Base-by-base conservation (phyloP, 2,888 invertebrate genomes). In the Himalopsyche anomala region DNA sequence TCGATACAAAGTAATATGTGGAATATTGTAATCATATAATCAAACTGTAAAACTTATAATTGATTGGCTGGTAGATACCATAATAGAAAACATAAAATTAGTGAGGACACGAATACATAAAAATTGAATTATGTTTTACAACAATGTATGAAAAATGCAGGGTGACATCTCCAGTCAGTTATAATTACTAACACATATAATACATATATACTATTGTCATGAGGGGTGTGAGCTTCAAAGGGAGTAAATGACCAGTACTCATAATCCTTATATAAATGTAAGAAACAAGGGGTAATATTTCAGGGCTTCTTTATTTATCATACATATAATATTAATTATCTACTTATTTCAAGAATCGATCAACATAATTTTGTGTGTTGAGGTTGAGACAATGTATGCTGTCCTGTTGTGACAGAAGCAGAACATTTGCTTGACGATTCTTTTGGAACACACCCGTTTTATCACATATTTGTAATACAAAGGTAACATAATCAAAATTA, bases 91-190 rank as follows among this genome's bases (percentile, higher is more conserved):
- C 15, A 51, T 15, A 51, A 15, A 51, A 15, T 12, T 15, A 51
- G 15, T 2, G 62, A 19, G 0, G 9, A 28, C 0, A 19, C 8
- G 62, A 19, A 4, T 4, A 62, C 19, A 6, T 4, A 62, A 19
- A 6, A 62, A 62, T 62, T 62, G 19, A 62, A 62, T 62, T 19
- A 62, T 62, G n/a, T 28, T 3, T 56, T 11, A 2, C 56, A 28
- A 28, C 28, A 19, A 19, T 19, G 0, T n/a, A 19, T 62, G 62
- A 62, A 19, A 62, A 62, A 84, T 40, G 84, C 55, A 45, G 42
- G 45, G 84, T 80, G 84, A 81, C 84, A 80, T 84, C 80, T 56
- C 55, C 17, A 80, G 84, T 84, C 84, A 84, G 36, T 56, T 56
- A 80, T 69, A 84, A 84, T 84, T 84, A 84, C 62, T 28, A 8